Base-by-base conservation (phyloP, 2,113 vertebrate species). In the Rhizomys pruinosus region DNA sequence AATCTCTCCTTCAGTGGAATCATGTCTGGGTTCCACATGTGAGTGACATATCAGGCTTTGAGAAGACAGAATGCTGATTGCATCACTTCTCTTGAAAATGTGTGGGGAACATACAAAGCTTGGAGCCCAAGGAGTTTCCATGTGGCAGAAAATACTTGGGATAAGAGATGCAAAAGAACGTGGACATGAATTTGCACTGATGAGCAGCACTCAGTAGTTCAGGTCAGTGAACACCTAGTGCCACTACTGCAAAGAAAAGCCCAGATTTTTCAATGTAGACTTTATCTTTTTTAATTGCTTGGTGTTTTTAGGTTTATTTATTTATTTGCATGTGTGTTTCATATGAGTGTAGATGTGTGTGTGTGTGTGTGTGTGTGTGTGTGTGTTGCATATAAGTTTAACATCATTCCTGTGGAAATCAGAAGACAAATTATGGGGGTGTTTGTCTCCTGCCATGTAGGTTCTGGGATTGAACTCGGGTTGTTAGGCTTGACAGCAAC, bases 361-460 rank as follows among this genome's bases (percentile, higher is more conserved):
- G n/a, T 27, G 57, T 61, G 37, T 16, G 37, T 64, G 11, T 64
- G 16, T 19, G 5, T 44, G 59, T n/a, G 47, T 6, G 47, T 6
- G 47, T 6, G 47, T 71, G n/a, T 52, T 39, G 20, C 39, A 82
- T 9, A 5, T 32, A 5, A 5, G 2, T 44, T 16, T n/a, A 27
- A 12, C 27, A 34, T 1, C 59, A 22, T 29, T 64, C 3, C 0
- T 32, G 37, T 32, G 15, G 5, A 20, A 29, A 42, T 17, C 15
- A 64, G 39, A 63, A 57, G 39, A 42, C 59, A 81, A 8, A 9
- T 44, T 44, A 32, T 13, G 64, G 39, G 80, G 32, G 16, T 22
- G 29, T 13, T 39, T 10, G 9, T 27, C 39, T 4, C 44, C 4
- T 32, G 34, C 61, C 9, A 13, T 69, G 22, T 64, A 25, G 52